These are phyloP conservation scores for Deroplatys truncata DNA, from an alignment of 2,888 invertebrate genomes.

Conservation along the genomic window DNA sequence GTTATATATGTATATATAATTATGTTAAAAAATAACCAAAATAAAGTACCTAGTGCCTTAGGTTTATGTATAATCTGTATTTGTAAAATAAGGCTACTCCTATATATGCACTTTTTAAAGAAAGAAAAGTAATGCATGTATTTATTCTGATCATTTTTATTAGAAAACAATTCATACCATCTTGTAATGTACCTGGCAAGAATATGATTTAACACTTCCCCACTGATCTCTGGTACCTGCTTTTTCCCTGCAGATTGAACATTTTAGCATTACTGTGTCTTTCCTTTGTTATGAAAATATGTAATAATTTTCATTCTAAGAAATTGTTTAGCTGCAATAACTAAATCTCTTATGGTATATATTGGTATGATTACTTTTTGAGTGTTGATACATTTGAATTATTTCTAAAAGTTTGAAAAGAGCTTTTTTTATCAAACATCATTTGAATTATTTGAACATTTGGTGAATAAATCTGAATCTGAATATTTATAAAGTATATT, in stretches of 20 bases:
- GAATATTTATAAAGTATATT: too few species aligned
- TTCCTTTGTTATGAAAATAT: too few species aligned
- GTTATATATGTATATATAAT: neutral
- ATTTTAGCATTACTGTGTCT: neutral
- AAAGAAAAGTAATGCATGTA: neutral
- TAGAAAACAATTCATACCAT: neutral
- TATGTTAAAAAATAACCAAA: neutral
- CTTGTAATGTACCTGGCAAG: neutral
- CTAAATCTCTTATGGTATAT: too few species aligned
- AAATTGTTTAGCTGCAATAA: too few species aligned
- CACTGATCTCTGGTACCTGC: too few species aligned
- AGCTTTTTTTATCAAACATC: too few species aligned
- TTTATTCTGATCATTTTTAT: neutral
- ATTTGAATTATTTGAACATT: too few species aligned
- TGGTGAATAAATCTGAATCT: too few species aligned
- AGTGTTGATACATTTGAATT: too few species aligned
- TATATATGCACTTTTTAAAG: neutral
- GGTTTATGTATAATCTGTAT: neutral
- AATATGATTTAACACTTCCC: neutral
- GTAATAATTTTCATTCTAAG: too few species aligned
- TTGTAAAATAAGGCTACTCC: neutral
- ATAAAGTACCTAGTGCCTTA: neutral
- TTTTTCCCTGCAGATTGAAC: neutral
- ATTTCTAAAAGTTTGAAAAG: too few species aligned
- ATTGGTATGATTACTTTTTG: too few species aligned